Base-by-base conservation (phyloP, 1,140 invertebrate genomes). In the Formica exsecta region DNA sequence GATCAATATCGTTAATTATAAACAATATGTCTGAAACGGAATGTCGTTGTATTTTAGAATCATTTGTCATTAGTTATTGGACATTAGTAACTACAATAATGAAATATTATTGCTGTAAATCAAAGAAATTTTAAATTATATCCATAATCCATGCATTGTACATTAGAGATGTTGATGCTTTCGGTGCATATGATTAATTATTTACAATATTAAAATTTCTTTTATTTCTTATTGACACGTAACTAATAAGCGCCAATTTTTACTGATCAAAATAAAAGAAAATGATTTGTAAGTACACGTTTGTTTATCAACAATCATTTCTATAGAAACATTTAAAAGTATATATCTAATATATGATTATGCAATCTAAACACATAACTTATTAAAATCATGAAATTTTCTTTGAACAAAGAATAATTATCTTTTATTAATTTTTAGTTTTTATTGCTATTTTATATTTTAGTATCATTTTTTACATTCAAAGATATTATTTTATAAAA, bases 101-200 rank as follows among this genome's bases (percentile, higher is more conserved):
- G 62, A 32, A 32, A 32, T 29, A 66, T 7, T 3, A 29, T 68
- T 13, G 29, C 29, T 66, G 41, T 79, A 66, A 79, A 77, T 77
- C 75, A 48, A 65, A 65, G 41, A 25, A 79, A 66, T 66, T 79
- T 13, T n/a, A 66, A 79, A 79, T 77, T 29, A 75, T 57, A 51
- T 51, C 16, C 54, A 22, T 41, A 75, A 22, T 22, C 22, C 22
- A 22, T 22, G 22, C 38, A 65, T 75, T 75, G 57, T 66, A 36
- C n/a, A 36, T 65, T 65, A 48, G 22, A 29, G 19, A 13, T 75
- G 29, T 25, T 77, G 38, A 44, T 29, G 36, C 38, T 22, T 22
- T 22, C 22, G 22, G 22, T 22, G 22, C 22, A 44, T 76, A 22
- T 65, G n/a, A 66, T 44, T 36, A 75, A 77, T 65, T 48, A 36